Evolutionary conservation across 2,113 vertebrate species (phyloP), one percentile per base, ranked within the genome.

Genomic region (Platysteira castanea): DNA sequence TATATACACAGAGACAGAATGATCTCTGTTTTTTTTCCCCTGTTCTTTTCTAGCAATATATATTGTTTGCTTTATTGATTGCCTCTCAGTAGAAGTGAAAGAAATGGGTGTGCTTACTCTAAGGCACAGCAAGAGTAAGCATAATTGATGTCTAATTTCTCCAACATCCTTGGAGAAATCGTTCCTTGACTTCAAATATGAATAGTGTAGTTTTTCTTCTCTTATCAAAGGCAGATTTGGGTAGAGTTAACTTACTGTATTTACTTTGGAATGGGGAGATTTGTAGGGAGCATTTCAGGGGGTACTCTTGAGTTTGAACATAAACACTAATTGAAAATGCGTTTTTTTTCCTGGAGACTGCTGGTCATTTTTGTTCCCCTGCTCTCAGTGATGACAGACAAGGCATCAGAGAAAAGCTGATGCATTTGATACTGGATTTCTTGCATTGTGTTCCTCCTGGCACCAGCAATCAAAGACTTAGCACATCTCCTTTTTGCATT

Each of bases 11-110:
- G 42, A 9, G 8, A 44, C 6, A 19, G 24, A 59, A 59, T 35
- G 1, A 35, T n/a, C 9, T 44, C 14, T 79, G 5, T 0, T 28
- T 12, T 16, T 4, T 10, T 8, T 15, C 0, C 30, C 56, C 4
- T 57, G 2, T 57, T 85, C 7, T 76, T 81, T 81, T 24, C 46
- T 69, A 44, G n/a, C 71, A 54, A 64, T 46, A 42, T 37, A 13
- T 37, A 65, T 37, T 41, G 7, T 54, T 91, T 81, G 27, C 17
- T 70, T 91, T 87, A 61, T 67, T 67, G 68, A 57, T 64, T 78
- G 24, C 6, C 13, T 84, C 41, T 56, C 22, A 65, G 37, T 39
- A 60, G 41, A 94, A 91, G 50, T 65, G 41, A 77, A 93, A 94
- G 68, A 87, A 84, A 46, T 60, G 37, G 8, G 13, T 60, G 30